These are phyloP conservation scores for Theristus sp. DNA, from an alignment of 2,888 invertebrate species.

Conservation along the genomic window DNA sequence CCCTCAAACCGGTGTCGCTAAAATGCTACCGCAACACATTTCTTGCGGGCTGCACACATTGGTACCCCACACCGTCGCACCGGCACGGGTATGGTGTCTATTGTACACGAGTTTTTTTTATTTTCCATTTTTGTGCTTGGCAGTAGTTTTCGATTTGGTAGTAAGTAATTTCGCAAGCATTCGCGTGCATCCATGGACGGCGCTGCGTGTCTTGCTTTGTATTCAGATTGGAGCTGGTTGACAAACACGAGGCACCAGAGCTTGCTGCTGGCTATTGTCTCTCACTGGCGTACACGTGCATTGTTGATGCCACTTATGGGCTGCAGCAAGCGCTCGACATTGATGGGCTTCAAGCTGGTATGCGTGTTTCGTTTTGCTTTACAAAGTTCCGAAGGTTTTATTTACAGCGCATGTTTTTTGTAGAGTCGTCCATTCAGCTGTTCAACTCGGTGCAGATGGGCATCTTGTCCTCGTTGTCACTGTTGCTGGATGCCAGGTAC, in stretches of 20 bases:
- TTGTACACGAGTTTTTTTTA: too few species aligned
- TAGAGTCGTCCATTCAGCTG: constrained; percentile 41
- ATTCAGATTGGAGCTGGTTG: constrained; percentile 74
- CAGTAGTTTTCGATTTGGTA: too few species aligned
- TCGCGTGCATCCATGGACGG: too few species aligned
- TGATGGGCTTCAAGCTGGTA: neutral
- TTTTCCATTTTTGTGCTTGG: too few species aligned
- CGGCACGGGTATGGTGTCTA: too few species aligned
- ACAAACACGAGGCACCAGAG: constrained; percentile 74
- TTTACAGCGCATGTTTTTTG: neutral
- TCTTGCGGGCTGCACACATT: too few species aligned
- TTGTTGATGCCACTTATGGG: constrained; percentile 69
- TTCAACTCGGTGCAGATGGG: constrained; percentile 90
- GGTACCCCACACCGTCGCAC: too few species aligned
- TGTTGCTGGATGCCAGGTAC: constrained; percentile 72
- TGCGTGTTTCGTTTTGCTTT: neutral
- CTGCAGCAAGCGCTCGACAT: constrained; percentile 15
- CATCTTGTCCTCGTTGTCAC: constrained; percentile 67
- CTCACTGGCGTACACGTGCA: constrained; percentile 77
- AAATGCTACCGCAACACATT: too few species aligned
- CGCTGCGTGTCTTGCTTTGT: too few species aligned
- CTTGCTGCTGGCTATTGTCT: constrained; percentile 95
- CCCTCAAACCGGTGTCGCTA: too few species aligned
- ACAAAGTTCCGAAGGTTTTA: too few species aligned
- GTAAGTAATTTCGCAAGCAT: too few species aligned